Base-by-base conservation (phyloP, 2,113 vertebrate species). In the Silurus asotus region DNA sequence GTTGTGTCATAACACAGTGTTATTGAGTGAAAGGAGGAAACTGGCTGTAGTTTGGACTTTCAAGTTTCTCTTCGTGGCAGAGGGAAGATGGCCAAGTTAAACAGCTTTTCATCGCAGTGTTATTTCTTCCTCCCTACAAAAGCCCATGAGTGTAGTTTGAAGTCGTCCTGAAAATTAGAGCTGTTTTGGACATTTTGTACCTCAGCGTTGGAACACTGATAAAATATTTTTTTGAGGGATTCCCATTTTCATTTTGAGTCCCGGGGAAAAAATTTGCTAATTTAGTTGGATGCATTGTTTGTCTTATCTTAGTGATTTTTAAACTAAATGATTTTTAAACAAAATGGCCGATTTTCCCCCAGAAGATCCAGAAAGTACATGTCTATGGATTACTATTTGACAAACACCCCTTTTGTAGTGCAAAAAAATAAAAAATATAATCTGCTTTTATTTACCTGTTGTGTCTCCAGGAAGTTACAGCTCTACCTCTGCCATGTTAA, bases 41-140 rank as follows among this genome's bases (percentile, higher is more conserved):
- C 64, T 70, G 65, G 48, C 61, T 78, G 82, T 70, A 91, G 88
- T 85, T 77, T 70, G 58, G 78, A 83, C 67, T 15, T 6, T 82
- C 88, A 92, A 92, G 86, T 37, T 91, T 91, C 48, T 49, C 19
- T 1, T 69, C 67, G 15, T 85, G 72, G 80, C 88, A 78, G 88
- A 85, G 37, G 65, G 19, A 37, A 11, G 11, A 23, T 6, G 61
- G 83, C 48, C 23, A 10, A 82, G 82, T 89, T 90, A 90, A 90
- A 89, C 88, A 79, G 67, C 14, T 17, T 70, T 70, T 17, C 14
- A 58, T 58, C 56, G 45, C 5, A 37, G 37, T 19, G 37, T 72
- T 1, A 17, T 8, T 17, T 8, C 13, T 69, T 69, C 45, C 7
- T 67, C 20, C 4, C 37, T 17, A 72, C 37, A 5, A 72, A 48